Evolutionary conservation across 37 sponge, comb jelly and placozoan genomes (phyloP).

Genomic region (Axinella damicornis): DNA sequence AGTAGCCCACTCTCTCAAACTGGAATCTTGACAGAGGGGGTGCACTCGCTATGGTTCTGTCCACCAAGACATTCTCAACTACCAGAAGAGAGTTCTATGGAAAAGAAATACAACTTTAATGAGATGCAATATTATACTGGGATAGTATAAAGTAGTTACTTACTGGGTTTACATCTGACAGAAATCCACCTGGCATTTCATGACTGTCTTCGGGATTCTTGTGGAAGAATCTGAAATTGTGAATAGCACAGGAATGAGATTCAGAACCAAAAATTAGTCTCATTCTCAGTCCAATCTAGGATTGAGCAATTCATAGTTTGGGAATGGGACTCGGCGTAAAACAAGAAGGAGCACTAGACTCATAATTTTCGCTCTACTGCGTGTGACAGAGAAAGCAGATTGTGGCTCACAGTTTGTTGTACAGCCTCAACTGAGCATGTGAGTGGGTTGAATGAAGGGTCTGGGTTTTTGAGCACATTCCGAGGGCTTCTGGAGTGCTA

Average conservation of each 20-base stretch:
- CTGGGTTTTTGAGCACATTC: constrained; percentile 72
- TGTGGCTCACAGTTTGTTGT: constrained; percentile 71
- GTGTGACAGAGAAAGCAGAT: neutral
- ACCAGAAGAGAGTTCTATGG: constrained; percentile 78
- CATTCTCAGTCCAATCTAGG: no score
- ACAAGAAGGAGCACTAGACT: neutral
- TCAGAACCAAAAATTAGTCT: no score
- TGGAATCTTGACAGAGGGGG: constrained; percentile 63
- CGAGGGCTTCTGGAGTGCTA: constrained; percentile 38
- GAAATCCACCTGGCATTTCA: constrained; percentile 79
- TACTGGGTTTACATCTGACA: constrained; percentile 76
- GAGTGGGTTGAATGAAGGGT: constrained; percentile 90
- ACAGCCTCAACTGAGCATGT: constrained; percentile 79
- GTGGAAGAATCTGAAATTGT: no score
- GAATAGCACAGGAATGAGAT: no score
- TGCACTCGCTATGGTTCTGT: constrained; percentile 54
- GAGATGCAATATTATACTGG: neutral
- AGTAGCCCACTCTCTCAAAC: constrained; percentile 97
- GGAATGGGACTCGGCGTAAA: no score
- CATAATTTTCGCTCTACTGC: no score
- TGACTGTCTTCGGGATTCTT: constrained; percentile 56
- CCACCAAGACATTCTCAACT: constrained; percentile 70
- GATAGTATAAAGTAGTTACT: neutral
- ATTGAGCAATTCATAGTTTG: no score
- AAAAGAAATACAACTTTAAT: neutral